Evolutionary conservation across 2,888 invertebrate species (phyloP), one percentile per base, ranked within the genome.

Genomic region (Mythimna pallens): DNA sequence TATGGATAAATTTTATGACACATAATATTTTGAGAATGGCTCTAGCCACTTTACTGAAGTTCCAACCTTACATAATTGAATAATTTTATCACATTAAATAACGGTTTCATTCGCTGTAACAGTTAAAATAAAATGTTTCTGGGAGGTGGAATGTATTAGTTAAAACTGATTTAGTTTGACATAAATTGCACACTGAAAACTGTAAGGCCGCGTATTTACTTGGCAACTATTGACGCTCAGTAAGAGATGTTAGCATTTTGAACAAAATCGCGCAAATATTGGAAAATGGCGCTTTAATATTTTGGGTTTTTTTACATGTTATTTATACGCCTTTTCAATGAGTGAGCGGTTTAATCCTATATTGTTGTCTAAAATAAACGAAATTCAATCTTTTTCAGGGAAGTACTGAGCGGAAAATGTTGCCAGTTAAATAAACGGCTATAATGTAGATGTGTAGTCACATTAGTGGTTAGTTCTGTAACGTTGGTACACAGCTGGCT

Each of bases 121-220:
- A 82, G 78, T 80, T 80, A 80, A 78, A 77, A 82, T 75, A 84
- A 54, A 30, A 70, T 69, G 50, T 79, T 78, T 85, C 14, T 78
- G 78, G 76, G 75, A 74, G 82, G 73, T 89, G 93, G 93, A 93
- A 93, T 93, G 93, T 91, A 88, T 87, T 87, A 85, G 82, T 84
- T 77, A 85, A 20, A 52, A 80, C 81, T 73, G 86, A 50, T 76
- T 81, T 73, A 78, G 73, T 80, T 36, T 82, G 70, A 71, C 73
- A 67, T 81, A 83, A 91, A 94, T 93, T 93, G 93, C 94, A 95
- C 94, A 92, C 92, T 80, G 86, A 88, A 89, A 88, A 90, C 83
- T 77, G 78, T 86, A 79, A 36, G 20, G 58, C 43, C 43, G 34
- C 40, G 5, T 66, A 63, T 54, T 52, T 22, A 54, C 54, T 40